Conservation (phyloP, 2,888 invertebrate genomes). For the Drosophila birchii region DNA sequence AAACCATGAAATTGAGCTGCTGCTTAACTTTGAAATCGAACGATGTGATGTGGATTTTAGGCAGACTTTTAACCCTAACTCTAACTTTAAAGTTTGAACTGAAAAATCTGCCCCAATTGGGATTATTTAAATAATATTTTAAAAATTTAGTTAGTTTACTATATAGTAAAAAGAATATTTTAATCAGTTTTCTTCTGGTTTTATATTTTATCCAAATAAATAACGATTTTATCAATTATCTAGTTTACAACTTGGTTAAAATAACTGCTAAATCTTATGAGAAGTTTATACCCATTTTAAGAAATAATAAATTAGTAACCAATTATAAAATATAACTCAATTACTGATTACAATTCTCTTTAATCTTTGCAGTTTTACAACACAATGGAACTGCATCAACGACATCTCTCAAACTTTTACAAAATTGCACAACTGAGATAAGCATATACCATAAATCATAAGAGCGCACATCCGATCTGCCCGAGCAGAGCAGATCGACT, state of each 20-base stretch:
- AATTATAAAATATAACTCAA: background rate
- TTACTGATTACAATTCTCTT: background rate
- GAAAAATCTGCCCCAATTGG: rapidly evolving
- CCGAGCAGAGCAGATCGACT: background rate
- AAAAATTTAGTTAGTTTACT: background rate
- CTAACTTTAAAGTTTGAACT: background rate
- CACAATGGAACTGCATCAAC: slow-evolving; percentile 82
- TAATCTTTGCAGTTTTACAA: slow-evolving; percentile 63
- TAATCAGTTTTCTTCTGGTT: background rate
- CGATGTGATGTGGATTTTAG: background rate
- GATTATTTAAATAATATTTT: background rate
- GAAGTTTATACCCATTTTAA: too few species aligned
- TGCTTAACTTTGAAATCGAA: background rate
- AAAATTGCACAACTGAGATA: slow-evolving; percentile 71
- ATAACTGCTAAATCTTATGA: too few species aligned
- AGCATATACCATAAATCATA: slow-evolving; percentile 15
- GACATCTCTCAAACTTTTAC: slow-evolving; percentile 82
- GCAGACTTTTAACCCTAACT: background rate
- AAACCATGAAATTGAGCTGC: background rate
- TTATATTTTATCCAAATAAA: background rate
- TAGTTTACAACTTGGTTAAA: too few species aligned
- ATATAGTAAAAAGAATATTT: too few species aligned
- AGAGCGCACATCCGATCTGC: background rate
- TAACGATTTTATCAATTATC: too few species aligned
- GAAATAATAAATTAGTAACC: background rate